Percentiles rank a stretch among this genome's conserved stretches.
phyloP scores from a whole-genome alignment of 2,888 invertebrate genomes.

The Hydrotaea cyrtoneurina region DNA sequence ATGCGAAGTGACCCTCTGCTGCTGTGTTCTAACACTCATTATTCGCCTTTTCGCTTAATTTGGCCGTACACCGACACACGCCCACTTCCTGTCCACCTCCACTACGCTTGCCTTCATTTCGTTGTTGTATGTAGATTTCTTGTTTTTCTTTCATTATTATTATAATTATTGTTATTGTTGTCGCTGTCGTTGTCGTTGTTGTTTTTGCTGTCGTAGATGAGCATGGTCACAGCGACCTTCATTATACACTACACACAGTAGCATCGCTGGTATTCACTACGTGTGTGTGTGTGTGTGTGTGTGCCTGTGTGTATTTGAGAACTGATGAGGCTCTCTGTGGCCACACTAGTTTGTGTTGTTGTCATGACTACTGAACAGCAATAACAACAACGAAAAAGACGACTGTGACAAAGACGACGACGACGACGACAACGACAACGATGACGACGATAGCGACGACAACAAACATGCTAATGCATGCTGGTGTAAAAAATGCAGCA shows the following conservation, averaged over 20 bases:
- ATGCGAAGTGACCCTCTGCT: constrained; percentile 2
- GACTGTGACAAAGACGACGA: background rate
- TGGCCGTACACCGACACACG: background rate
- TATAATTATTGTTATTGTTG: constrained; percentile 6
- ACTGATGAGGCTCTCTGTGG: too few relatives aligned
- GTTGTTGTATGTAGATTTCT: background rate
- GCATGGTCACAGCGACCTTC: constrained; percentile 23
- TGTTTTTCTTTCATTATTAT: constrained; percentile 22
- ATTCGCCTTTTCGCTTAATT: constrained; percentile 8
- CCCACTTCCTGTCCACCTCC: background rate
- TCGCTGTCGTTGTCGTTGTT: background rate
- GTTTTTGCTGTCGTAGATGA: background rate
- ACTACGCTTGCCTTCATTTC: background rate
- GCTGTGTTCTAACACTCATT: constrained; percentile 6
- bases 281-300: background rate
- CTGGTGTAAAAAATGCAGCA: background rate
- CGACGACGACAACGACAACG: background rate
- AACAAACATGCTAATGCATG: background rate
- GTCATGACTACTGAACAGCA: background rate
- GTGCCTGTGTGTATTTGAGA: background rate
- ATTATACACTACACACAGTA: background rate
- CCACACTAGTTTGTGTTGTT: too few relatives aligned
- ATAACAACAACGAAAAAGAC: background rate
- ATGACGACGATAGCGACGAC: background rate
- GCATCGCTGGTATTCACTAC: background rate